Base-by-base conservation (phyloP, 2,113 vertebrate genomes). In the Coryphaenoides rupestris region DNA sequence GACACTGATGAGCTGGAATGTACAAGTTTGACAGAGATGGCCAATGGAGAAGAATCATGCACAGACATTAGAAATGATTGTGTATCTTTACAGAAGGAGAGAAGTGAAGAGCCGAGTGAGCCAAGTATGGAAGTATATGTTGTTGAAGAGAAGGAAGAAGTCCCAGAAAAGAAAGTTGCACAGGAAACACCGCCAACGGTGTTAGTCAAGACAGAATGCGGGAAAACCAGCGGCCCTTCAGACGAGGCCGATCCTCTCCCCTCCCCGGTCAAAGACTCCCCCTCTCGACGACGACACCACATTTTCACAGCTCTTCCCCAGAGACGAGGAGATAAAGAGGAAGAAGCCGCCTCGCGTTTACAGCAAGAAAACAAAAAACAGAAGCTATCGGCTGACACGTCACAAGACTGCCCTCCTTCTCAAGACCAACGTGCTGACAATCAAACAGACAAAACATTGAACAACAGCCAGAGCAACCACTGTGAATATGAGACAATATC, bases 301-400 rank as follows among this genome's bases (percentile, higher is more conserved):
- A 0, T 95, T 97, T 74, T 94, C 95, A 3, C 93, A 92, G 75
- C 90, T 97, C 33, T 98, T 96, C 66, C 95, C 95, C 22, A 72
- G 91, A 63, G 91, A 92, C 0, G 89, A 93, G 17, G 93, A 91
- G 66, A 74, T 90, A n/a, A 89, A 90, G 59, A 88, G 87, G 23
- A 93, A 94, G 69, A 98, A 94, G 82, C 95, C 92, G 79, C 90
- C 87, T 0, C 87, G 93, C 3, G 96, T 97, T 23, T 98, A 97
- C 0, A 92, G 94, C 69, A 98, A 96, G 77, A 92, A 89, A 89
- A 88, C 72, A 92, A 93, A 87, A 93, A 85, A 69, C 89, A 84
- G 63, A 92, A 89, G 62, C 78, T 89, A 17, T 78, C 65, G 0
- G 56, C 83, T 0, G 3, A 75, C 59, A 49, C 46, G 3, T 47